These are phyloP conservation scores for Brachionus rotundiformis DNA, from an alignment of 1,140 invertebrate species.

Conservation along the genomic window DNA sequence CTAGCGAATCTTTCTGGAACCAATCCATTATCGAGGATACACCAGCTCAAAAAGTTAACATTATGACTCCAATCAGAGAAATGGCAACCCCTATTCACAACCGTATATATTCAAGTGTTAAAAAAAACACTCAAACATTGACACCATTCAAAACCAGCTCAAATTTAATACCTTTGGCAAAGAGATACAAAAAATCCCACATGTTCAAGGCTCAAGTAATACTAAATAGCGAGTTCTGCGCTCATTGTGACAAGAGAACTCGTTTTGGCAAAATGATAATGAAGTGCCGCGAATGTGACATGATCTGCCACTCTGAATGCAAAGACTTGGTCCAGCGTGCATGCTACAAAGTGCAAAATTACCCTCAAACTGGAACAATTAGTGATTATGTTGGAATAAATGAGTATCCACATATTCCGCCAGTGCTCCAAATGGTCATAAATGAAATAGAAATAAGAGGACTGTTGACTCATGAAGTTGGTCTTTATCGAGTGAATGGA, in stretches of 20 bases:
- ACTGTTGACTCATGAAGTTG: conserved; percentile 44
- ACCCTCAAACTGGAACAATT: neutral
- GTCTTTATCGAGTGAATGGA: conserved; percentile 50
- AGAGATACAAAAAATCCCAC: conserved; percentile 42
- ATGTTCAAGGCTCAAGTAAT: conserved; percentile 46
- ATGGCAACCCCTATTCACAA: neutral
- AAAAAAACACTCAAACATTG: neutral
- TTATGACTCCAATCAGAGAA: conserved; percentile 47
- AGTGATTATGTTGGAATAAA: conserved; percentile 29
- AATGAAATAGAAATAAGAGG: conserved; percentile 52
- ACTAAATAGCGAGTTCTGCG: conserved; percentile 31
- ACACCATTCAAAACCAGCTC: conserved; percentile 31
- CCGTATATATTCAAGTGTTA: neutral
- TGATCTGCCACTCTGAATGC: conserved; percentile 27
- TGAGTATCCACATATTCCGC: conserved; percentile 31
- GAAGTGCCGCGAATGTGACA: conserved; percentile 38
- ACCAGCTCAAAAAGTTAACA: conserved; percentile 7
- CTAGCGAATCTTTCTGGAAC: conserved; percentile 47
- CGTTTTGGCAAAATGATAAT: conserved; percentile 45
- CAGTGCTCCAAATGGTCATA: conserved; percentile 13
- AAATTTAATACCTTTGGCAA: conserved; percentile 11
- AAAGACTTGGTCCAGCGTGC: conserved; percentile 22
- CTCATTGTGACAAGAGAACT: conserved; percentile 37
- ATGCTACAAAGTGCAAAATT: conserved; percentile 46
- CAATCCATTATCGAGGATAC: neutral